Evolutionary conservation across 2,888 invertebrate genomes (phyloP), one percentile per base, ranked within the genome.

Genomic region (Caenorhabditis plicata): DNA sequence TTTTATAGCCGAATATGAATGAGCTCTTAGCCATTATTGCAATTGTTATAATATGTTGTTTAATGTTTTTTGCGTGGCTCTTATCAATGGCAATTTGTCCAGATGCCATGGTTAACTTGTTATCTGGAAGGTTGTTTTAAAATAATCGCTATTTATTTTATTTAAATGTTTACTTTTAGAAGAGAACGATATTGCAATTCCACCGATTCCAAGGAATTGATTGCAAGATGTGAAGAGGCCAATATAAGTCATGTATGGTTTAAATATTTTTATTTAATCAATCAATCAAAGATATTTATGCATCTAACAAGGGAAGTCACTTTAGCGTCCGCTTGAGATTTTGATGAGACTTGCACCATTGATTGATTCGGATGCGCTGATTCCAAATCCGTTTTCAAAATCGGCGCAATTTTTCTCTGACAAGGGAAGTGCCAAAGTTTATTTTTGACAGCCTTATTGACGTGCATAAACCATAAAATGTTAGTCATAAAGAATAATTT

Each of bases 1-100:
- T n/a, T n/a, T n/a, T n/a, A n/a, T n/a, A n/a, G n/a, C 52, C 42
- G 45, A 43, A 54, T 42, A 77, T 77, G 75, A 73, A 77, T 45
- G 77, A 77, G 58, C 62, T 77, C 31, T 43, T 77, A 35, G 77
- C 77, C 3, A 77, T 77, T 36, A 70, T 77, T 26, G 49, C 63
- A 29, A 77, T 77, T 49, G 77, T 77, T 23, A 58, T 77, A 26
- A 35, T 77, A 23, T 77, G 77, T 49, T 77, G 77, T 38, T 53
- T 72, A 7, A 73, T 77, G 68, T 77, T 77, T 50, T 74, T 75
- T 50, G 64, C 71, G 4, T 77, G 77, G 77, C 64, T 77, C 19
- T 40, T 77, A 7, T 75, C 75, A 17, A 77, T 77, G 77, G 77
- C 76, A n/a, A 67, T 72, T 17, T 75, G 73, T 62, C 77, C 74